Conservation (phyloP, 2,113 vertebrate species). For the Phaetusa simplex region DNA sequence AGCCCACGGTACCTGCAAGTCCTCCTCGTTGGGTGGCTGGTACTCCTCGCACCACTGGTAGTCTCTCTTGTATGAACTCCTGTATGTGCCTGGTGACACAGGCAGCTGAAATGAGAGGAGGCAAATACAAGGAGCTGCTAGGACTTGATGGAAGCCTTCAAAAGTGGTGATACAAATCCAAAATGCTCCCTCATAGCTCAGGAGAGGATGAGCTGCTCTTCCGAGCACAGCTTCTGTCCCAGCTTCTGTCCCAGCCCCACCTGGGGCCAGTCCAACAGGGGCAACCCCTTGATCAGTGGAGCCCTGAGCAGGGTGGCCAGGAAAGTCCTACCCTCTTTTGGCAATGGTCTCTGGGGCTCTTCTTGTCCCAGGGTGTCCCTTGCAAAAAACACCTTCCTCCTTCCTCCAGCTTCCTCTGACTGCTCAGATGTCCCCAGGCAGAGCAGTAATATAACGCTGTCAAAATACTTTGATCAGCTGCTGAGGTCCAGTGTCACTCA, state of each 20-base stretch:
- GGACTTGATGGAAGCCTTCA: not conserved
- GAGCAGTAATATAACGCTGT: not conserved
- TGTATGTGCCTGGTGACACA: constrained; percentile 33
- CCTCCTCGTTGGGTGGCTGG: not conserved
- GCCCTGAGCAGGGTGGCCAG: not conserved
- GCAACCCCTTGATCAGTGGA: not conserved
- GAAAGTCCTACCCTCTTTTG: not conserved
- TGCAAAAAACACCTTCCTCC: not conserved
- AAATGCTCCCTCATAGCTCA: not conserved
- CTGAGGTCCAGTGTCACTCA: not conserved
- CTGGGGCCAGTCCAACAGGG: not conserved
- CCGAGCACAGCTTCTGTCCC: not conserved
- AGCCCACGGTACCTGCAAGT: not conserved
- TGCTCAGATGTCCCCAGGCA: not conserved
- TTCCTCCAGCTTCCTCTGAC: not conserved
- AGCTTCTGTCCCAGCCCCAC: not conserved
- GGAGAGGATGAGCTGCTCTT: not conserved
- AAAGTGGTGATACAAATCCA: not conserved
- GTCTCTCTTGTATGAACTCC: constrained; percentile 27
- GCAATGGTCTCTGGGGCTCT: not conserved
- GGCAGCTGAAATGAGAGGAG: constrained; percentile 1
- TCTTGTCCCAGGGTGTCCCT: not conserved
- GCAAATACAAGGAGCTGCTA: not conserved
- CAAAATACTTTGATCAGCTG: constrained; percentile 8
- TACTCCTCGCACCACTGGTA: not conserved